Percentiles rank a stretch among this genome's conserved stretches.
Conservation (phyloP, 2,797 vertebrate genomes). For the Eidolon dupreanum region DNA sequence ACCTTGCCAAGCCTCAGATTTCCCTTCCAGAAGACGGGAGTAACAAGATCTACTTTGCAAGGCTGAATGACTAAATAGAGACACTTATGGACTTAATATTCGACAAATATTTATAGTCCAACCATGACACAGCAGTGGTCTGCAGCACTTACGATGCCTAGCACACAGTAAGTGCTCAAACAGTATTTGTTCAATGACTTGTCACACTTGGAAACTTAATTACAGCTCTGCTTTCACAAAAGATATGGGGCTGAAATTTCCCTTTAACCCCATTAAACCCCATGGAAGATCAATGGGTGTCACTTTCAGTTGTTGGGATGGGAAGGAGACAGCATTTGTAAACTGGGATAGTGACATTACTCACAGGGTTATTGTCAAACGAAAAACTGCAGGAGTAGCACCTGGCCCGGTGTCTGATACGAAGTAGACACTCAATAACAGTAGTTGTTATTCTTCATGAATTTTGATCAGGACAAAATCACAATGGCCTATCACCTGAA, state of each 20-base stretch:
- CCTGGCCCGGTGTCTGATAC: accelerated
- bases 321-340: neutral
- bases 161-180: neutral
- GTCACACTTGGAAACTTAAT: neutral
- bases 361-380: neutral
- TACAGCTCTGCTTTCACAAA: neutral
- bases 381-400: no score
- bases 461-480: neutral
- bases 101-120: neutral
- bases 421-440: accelerated
- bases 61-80: neutral
- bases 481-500: neutral
- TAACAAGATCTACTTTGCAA: neutral
- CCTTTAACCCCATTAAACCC: neutral
- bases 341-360: neutral
- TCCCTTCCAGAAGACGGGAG: neutral
- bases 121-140: neutral
- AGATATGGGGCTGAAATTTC: neutral
- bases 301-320: neutral
- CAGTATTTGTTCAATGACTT: neutral
- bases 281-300: neutral
- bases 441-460: neutral
- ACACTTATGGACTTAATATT: neutral
- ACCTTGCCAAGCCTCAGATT: neutral
- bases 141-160: neutral